Evolutionary conservation across 2,888 invertebrate species (phyloP).

Genomic region (Poecilobothrus nobilitatus): DNA sequence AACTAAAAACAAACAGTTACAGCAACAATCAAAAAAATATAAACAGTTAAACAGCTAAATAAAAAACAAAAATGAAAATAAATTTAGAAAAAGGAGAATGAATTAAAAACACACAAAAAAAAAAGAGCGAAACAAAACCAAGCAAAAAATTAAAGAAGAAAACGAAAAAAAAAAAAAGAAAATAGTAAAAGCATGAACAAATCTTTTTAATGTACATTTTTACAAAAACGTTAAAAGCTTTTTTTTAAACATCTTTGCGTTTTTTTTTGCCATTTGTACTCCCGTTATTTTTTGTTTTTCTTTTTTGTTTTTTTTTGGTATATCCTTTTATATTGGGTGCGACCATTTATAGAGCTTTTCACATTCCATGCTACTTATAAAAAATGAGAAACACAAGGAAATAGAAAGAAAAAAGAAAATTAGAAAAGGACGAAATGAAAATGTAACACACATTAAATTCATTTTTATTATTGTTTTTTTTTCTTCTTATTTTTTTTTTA

Average conservation of each 20-base stretch:
- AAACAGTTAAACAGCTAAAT: not conserved
- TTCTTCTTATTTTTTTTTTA: too few species aligned
- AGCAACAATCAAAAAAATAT: not conserved
- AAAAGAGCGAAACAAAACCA: too few species aligned
- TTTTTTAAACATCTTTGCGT: not conserved
- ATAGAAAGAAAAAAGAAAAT: too few species aligned
- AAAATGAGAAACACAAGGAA: not conserved
- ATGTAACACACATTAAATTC: too few species aligned
- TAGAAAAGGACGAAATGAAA: too few species aligned
- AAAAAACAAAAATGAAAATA: not conserved
- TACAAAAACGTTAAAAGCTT: conserved; percentile 3
- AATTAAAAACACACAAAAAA: not conserved
- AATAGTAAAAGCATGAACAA: not conserved
- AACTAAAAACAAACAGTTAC: not conserved
- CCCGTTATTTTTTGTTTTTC: too few species aligned
- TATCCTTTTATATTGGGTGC: not conserved
- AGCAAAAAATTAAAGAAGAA: not conserved
- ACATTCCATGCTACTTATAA: not conserved
- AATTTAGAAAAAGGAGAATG: not conserved
- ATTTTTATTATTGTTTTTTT: too few species aligned
- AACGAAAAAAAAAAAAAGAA: not conserved
- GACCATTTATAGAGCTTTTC: conserved; percentile 1
- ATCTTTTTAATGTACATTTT: not conserved
- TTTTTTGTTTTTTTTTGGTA: not conserved
- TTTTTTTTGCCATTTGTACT: not conserved